phyloP scores from a whole-genome alignment of 2,888 invertebrate genomes.

The Trichacis sp. region DNA sequence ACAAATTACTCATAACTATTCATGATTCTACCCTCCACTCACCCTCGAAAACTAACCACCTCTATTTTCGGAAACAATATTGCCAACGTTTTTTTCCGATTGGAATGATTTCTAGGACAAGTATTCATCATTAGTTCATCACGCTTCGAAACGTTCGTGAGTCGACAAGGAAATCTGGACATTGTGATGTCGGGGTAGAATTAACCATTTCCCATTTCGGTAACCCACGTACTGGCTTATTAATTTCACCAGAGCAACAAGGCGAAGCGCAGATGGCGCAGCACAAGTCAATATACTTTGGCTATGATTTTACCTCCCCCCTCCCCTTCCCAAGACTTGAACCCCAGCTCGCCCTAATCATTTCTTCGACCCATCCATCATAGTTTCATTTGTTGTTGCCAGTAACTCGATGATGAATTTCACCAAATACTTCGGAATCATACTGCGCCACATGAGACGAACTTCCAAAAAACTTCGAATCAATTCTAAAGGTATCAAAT shows the following conservation, averaged over 20 bases:
- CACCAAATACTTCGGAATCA: too few relatives aligned
- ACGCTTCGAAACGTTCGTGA: background rate
- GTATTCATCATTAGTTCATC: background rate
- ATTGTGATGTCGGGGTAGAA: constrained; percentile 45
- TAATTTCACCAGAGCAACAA: constrained; percentile 60
- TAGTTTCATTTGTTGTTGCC: constrained; percentile 12
- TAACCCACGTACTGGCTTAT: constrained; percentile 61
- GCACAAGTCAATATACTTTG: constrained; percentile 65
- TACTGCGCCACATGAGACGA: too few relatives aligned
- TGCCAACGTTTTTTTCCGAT: too few relatives aligned
- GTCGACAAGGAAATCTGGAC: background rate
- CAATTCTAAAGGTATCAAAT: too few relatives aligned
- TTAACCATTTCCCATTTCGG: constrained; percentile 59
- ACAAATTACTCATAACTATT: too few relatives aligned
- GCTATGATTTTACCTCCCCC: constrained; percentile 45
- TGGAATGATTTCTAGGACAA: background rate
- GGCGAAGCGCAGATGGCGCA: constrained; percentile 60
- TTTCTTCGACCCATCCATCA: constrained; percentile 25
- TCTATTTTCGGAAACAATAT: too few relatives aligned
- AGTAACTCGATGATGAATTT: background rate
- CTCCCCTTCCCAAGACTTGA: constrained; percentile 26
- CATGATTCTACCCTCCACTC: too few relatives aligned
- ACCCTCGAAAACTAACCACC: too few relatives aligned
- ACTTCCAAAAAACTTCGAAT: too few relatives aligned
- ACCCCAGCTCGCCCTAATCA: constrained; percentile 14